Evolutionary conservation across 2,113 vertebrate genomes (phyloP).

Genomic region (Pomatostomus ruficeps): DNA sequence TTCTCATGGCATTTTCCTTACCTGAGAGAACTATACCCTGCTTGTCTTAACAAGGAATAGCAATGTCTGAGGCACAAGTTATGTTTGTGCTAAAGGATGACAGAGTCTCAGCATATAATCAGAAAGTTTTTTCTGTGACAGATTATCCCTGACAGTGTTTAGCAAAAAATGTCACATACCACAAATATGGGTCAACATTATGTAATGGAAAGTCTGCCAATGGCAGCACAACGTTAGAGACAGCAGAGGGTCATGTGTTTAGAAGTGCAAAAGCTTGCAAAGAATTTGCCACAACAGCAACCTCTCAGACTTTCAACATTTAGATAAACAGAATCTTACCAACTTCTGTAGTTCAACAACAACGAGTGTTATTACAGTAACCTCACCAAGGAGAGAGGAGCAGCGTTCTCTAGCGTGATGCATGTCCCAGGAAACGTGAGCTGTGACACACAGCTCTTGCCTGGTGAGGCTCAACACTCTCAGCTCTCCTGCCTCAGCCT

Average conservation of each 20-base stretch:
- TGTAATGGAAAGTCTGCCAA: conserved; percentile 42
- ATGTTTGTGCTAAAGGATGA: conserved; percentile 10
- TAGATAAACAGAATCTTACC: neutral
- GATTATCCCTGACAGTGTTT: conserved; percentile 66
- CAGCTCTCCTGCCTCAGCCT: neutral
- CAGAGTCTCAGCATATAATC: conserved; percentile 15
- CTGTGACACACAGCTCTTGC: neutral
- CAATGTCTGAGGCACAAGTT: conserved; percentile 22
- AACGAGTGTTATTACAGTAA: neutral
- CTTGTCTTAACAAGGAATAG: neutral
- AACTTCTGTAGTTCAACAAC: neutral
- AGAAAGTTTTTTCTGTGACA: conserved; percentile 55
- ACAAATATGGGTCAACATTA: conserved; percentile 66
- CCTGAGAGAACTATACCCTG: neutral
- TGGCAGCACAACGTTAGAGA: neutral
- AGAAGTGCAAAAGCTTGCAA: neutral
- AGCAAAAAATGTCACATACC: conserved; percentile 61
- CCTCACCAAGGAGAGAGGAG: neutral
- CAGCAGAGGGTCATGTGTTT: neutral
- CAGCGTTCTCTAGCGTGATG: neutral
- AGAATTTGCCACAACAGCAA: neutral
- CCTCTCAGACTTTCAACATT: neutral
- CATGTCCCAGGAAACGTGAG: neutral
- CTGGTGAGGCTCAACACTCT: neutral
- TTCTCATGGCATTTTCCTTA: neutral